Evolutionary conservation across 2,113 vertebrate genomes (phyloP).

Genomic region (Paedocypris sp.): DNA sequence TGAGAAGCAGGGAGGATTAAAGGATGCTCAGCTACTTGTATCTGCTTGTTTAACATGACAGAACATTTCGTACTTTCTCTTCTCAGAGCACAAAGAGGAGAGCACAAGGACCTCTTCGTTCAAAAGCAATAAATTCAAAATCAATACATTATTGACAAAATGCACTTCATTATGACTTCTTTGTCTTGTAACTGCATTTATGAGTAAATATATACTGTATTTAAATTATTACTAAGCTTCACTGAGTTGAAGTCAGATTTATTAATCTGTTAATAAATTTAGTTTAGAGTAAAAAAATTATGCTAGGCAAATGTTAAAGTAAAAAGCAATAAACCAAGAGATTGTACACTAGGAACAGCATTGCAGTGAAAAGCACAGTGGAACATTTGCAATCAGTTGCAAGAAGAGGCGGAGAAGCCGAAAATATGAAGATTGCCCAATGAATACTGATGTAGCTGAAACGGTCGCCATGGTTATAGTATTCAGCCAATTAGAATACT

Average conservation of each 20-base stretch:
- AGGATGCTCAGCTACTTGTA: slow-evolving; percentile 31
- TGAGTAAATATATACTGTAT: too few relatives aligned
- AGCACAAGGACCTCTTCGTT: too few relatives aligned
- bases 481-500: slow-evolving; percentile 55
- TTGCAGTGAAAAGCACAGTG: slow-evolving; percentile 14
- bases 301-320: too few relatives aligned
- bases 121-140: too few relatives aligned
- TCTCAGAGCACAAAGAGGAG: neutral
- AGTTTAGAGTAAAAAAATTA: too few relatives aligned
- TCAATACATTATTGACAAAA: too few relatives aligned
- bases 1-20: slow-evolving; percentile 26
- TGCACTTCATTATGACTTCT: too few relatives aligned
- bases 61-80: neutral
- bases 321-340: too few relatives aligned
- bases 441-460: slow-evolving; percentile 56
- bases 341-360: neutral
- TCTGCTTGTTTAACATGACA: slow-evolving; percentile 47
- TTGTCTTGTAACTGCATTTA: too few relatives aligned
- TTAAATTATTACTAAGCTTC: too few relatives aligned
- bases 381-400: slow-evolving; percentile 16
- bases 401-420: slow-evolving; percentile 27
- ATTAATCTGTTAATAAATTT: too few relatives aligned
- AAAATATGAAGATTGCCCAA: slow-evolving; percentile 57
- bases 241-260: too few relatives aligned
- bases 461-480: slow-evolving; percentile 54